These are phyloP conservation scores for Dolichallabes microphthalmus DNA, from an alignment of 2,113 vertebrate genomes.

Conservation along the genomic window DNA sequence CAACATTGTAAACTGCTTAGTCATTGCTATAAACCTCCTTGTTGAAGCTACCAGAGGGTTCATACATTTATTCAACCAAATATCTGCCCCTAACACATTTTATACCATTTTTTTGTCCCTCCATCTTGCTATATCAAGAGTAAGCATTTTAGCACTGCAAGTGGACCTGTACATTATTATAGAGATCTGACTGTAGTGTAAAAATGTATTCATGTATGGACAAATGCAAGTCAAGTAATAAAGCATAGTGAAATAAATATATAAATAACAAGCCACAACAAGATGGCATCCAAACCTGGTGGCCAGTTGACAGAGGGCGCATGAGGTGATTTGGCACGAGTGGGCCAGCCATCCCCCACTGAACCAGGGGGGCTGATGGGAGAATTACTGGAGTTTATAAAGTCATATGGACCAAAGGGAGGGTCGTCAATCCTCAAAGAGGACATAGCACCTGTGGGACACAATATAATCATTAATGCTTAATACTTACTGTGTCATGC, in stretches of 20 bases:
- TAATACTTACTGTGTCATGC: not conserved
- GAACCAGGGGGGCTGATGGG: slow-evolving; percentile 96
- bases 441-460: slow-evolving; percentile 89
- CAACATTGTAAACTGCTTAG: too few species aligned
- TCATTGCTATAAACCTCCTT: too few species aligned
- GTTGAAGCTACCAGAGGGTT: too few species aligned
- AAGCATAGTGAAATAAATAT: not conserved
- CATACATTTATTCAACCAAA: not conserved
- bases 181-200: too few species aligned
- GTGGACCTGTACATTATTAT: too few species aligned
- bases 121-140: not conserved
- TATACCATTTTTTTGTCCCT: not conserved
- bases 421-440: slow-evolving; percentile 96
- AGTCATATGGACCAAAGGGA: slow-evolving; percentile 91
- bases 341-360: slow-evolving; percentile 94
- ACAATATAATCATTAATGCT: not conserved
- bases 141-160: too few species aligned
- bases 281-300: slow-evolving; percentile 71
- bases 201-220: not conserved
- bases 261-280: not conserved
- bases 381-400: slow-evolving; percentile 88
- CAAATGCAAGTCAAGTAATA: not conserved
- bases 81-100: not conserved
- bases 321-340: slow-evolving; percentile 98
- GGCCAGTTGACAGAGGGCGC: slow-evolving; percentile 97